Evolutionary conservation across 2,888 invertebrate genomes (phyloP).

Genomic region (Pseudococcus jackbeardsleyi): DNA sequence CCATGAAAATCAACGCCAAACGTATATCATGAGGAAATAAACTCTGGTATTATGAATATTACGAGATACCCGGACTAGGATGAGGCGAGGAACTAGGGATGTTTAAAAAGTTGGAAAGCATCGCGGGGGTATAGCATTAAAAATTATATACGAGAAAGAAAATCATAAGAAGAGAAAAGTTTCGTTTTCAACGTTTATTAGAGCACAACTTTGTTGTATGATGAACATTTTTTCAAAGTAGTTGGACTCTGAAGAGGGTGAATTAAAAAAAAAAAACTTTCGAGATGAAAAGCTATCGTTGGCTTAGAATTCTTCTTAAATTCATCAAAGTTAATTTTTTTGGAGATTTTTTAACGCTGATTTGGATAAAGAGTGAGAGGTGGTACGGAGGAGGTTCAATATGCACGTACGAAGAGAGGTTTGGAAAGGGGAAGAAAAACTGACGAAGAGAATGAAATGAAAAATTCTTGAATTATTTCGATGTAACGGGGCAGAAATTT

Average conservation of each 20-base stretch:
- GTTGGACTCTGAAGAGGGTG: background rate
- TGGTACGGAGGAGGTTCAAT: background rate
- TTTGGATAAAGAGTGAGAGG: background rate
- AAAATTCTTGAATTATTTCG: too few species aligned
- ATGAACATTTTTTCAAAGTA: background rate
- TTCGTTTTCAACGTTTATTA: conserved; percentile 6
- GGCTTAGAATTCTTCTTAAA: background rate
- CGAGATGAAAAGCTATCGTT: background rate
- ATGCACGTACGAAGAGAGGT: too few species aligned
- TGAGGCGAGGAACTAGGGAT: background rate
- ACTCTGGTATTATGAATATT: background rate
- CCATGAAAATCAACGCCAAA: background rate
- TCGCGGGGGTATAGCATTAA: background rate
- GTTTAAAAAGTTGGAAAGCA: conserved; percentile 5
- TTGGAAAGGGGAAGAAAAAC: too few species aligned
- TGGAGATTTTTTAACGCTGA: background rate
- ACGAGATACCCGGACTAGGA: background rate
- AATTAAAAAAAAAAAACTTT: background rate
- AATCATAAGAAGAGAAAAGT: conserved; percentile 3
- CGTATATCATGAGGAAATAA: background rate
- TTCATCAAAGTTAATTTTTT: background rate
- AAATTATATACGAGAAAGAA: background rate
- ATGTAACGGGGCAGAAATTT: too few species aligned
- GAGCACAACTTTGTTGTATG: background rate
- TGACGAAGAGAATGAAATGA: too few species aligned